Conservation (phyloP, 2,797 vertebrate species). For the Cryptoprocta ferox region DNA sequence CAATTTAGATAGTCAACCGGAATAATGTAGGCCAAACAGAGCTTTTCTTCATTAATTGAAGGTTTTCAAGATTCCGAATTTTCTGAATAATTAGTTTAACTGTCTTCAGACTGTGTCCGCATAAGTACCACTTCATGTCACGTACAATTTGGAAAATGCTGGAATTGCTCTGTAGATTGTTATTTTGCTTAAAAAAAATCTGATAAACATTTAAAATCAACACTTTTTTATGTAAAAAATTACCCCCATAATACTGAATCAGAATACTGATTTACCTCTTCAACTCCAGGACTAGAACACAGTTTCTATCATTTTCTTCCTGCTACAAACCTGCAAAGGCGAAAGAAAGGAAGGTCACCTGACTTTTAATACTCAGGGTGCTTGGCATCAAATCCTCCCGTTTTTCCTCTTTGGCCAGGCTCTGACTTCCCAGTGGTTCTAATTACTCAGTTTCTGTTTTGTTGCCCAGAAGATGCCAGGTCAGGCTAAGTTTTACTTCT, state of each 20-base stretch:
- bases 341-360: neutral
- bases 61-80: neutral
- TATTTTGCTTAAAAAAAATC: neutral
- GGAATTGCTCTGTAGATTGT: neutral
- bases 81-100: conserved; percentile 32
- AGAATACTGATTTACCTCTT: neutral
- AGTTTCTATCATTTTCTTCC: neutral
- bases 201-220: conserved; percentile 1
- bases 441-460: neutral
- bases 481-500: neutral
- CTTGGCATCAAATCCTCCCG: neutral
- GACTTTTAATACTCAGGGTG: neutral
- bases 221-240: neutral
- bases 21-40: conserved; percentile 34
- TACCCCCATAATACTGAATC: neutral
- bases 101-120: neutral
- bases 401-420: accelerated
- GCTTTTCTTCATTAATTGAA: neutral
- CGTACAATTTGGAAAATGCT: neutral
- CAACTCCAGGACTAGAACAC: neutral
- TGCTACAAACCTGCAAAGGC: neutral
- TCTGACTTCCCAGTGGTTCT: neutral
- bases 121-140: neutral
- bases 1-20: neutral
- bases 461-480: neutral